A percentile compares a stretch with the other conserved stretches of the same genome.
Conservation (phyloP, 2,888 invertebrate species). For the Drosophila dives region DNA sequence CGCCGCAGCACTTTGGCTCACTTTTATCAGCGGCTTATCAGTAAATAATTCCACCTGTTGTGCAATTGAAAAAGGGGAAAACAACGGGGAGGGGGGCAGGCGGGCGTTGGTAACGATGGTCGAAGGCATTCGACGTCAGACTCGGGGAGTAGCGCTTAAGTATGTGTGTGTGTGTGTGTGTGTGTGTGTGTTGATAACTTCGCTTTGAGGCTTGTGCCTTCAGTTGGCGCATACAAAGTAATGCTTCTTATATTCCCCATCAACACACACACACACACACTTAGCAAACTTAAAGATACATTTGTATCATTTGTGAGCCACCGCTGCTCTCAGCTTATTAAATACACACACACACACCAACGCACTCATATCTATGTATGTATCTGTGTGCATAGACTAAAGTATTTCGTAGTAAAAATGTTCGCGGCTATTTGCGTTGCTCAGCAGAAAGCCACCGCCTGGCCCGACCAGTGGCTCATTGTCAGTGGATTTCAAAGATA, state of each 20-base stretch:
- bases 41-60: conserved; percentile 81
- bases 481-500: conserved; percentile 75
- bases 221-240: conserved; percentile 46
- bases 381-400: conserved; percentile 28
- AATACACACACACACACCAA: not conserved
- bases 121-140: conserved; percentile 24
- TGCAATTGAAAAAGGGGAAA: conserved; percentile 41
- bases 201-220: conserved; percentile 34
- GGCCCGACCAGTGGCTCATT: conserved; percentile 47
- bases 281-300: conserved; percentile 42
- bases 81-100: not conserved
- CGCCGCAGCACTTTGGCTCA: conserved; percentile 50
- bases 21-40: conserved; percentile 78
- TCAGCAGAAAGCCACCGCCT: conserved; percentile 63
- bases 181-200: conserved; percentile 57
- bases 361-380: not conserved
- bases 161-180: conserved; percentile 31
- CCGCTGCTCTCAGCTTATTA: conserved; percentile 50
- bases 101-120: not conserved
- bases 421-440: conserved; percentile 48
- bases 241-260: conserved; percentile 55
- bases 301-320: conserved; percentile 71
- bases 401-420: conserved; percentile 34
- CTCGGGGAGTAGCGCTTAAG: conserved; percentile 39
- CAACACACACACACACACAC: conserved; percentile 1